Percentiles rank a stretch among this genome's conserved stretches.
Conservation (phyloP, 2,113 vertebrate genomes). For the Atrichornis clamosus region DNA sequence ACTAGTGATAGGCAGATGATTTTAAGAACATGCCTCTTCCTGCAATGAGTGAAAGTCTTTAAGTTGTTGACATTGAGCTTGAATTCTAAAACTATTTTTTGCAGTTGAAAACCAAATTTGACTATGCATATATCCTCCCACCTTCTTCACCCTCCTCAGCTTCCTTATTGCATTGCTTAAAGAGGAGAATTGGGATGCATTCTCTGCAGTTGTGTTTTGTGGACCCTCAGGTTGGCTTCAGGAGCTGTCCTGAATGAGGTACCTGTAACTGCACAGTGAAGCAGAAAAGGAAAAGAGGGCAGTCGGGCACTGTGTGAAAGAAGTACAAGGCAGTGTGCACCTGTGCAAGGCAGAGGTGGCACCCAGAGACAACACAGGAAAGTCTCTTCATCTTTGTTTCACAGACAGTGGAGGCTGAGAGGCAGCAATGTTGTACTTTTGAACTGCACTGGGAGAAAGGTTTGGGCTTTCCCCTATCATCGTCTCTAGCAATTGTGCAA, state of each 20-base stretch:
- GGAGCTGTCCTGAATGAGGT: neutral
- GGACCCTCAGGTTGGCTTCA: neutral
- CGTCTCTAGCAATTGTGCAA: neutral
- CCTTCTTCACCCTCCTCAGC: neutral
- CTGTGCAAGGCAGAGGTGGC: neutral
- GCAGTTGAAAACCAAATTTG: neutral
- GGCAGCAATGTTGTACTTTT: fast-evolving
- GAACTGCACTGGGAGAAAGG: neutral
- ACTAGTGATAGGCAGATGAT: neutral
- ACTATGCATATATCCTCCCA: neutral
- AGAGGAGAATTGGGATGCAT: neutral
- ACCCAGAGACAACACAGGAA: neutral
- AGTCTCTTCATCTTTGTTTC: neutral
- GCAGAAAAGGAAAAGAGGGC: neutral
- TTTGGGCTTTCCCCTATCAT: neutral
- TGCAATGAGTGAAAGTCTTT: neutral
- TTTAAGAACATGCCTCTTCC: neutral
- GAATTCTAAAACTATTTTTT: neutral
- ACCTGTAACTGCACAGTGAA: neutral
- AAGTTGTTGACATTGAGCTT: neutral
- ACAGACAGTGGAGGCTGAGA: neutral
- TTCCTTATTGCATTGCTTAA: neutral
- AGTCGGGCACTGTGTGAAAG: fast-evolving
- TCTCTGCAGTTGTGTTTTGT: neutral
- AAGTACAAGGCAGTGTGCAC: too few relatives aligned